Evolutionary conservation across 2,797 vertebrate genomes (phyloP).

Genomic region (Mionectes olivaceus): DNA sequence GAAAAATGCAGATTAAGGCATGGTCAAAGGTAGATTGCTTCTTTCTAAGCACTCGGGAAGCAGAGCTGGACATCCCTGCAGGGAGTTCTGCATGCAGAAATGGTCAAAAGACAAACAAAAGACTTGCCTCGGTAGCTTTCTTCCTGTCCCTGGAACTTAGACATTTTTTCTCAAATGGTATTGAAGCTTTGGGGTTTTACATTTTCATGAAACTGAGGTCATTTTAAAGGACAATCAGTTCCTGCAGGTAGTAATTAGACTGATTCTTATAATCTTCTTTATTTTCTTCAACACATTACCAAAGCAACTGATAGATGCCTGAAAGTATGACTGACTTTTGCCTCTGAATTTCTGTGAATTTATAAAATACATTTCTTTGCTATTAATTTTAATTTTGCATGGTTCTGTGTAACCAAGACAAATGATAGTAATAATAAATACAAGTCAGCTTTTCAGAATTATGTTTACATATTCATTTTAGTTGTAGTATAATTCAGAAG

Average conservation of each 20-base stretch:
- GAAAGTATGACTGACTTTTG: not conserved
- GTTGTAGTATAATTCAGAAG: constrained; percentile 18
- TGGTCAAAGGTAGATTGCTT: not conserved
- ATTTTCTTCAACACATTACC: not conserved
- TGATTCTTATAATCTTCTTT: not conserved
- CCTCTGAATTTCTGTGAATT: not conserved
- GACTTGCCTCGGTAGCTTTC: not conserved
- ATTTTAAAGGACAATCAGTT: not conserved
- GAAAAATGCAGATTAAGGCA: constrained; percentile 12
- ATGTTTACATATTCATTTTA: not conserved
- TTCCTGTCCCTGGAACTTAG: not conserved
- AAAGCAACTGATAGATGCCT: not conserved
- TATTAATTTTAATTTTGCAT: not conserved
- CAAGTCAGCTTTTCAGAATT: not conserved
- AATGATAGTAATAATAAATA: not conserved
- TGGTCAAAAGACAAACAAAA: not conserved
- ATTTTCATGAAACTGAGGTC: not conserved
- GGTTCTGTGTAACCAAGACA: not conserved
- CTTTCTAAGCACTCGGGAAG: not conserved
- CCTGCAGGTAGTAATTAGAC: not conserved
- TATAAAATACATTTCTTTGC: not conserved
- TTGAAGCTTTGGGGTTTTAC: not conserved
- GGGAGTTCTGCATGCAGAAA: not conserved
- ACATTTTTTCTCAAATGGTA: not conserved
- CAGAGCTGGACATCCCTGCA: not conserved